A percentile compares a stretch with the other conserved stretches of the same genome.
Evolutionary conservation across 2,797 vertebrate species (phyloP).

Genomic region (Petrocephalus schoutedeni): DNA sequence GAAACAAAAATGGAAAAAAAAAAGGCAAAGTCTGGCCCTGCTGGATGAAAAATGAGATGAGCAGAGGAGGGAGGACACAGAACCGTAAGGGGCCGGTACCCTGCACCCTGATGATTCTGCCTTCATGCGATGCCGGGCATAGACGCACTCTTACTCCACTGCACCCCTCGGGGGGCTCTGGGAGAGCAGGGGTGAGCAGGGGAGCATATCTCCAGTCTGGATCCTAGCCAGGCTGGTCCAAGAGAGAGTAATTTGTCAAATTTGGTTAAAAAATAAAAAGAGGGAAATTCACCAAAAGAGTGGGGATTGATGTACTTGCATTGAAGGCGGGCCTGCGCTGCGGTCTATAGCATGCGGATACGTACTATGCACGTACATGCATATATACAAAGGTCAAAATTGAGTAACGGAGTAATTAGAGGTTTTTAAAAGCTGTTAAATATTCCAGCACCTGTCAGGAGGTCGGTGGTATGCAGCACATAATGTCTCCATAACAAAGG

Average conservation of each 20-base stretch:
- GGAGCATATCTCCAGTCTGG: background rate
- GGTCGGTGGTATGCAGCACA: background rate
- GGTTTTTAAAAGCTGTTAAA: background rate
- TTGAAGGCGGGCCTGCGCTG: background rate
- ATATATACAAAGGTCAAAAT: background rate
- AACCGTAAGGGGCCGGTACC: background rate
- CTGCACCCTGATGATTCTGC: background rate
- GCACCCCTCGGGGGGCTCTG: background rate
- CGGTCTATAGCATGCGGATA: background rate
- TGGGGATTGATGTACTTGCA: background rate
- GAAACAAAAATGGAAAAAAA: background rate
- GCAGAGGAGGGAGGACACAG: background rate
- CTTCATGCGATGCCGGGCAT: background rate
- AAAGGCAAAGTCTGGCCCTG: background rate
- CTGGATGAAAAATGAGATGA: slow-evolving; percentile 1
- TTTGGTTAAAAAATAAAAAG: background rate
- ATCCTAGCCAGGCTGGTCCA: background rate
- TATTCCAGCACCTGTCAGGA: background rate
- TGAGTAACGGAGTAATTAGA: background rate
- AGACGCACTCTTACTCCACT: background rate
- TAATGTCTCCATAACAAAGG: background rate
- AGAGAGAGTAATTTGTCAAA: background rate
- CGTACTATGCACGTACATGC: background rate
- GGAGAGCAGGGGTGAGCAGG: background rate
- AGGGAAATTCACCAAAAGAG: background rate